Evolutionary conservation across 1,140 invertebrate species (phyloP), one percentile per base, ranked within the genome.

Genomic region (Diachasma alloeum): DNA sequence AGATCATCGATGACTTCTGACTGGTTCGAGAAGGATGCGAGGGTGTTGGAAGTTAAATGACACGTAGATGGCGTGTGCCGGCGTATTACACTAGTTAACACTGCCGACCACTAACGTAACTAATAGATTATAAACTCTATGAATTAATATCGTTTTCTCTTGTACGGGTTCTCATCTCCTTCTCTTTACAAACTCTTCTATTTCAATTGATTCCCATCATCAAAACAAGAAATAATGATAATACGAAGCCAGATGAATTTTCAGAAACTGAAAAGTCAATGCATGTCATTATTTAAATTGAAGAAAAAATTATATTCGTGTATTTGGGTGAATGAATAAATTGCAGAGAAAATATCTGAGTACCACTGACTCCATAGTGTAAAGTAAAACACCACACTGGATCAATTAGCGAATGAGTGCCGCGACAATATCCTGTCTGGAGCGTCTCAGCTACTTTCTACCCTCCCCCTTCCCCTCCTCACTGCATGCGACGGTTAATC

Each of bases 51-150:
- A 87, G 83, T 84, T 87, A 86, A 87, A 88, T 88, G 86, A 89
- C 87, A 89, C 86, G 83, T 87, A 88, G 85, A 88, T 86, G 83
- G 83, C 85, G 74, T 69, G 86, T 87, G 82, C 84, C 86, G 36
- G 36, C 4, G 15, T 85, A 87, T 88, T 88, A 88, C 79, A 85
- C 84, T 89, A 84, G 87, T 89, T 89, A 88, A 88, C 82, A 82
- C 81, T 79, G 31, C 31, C 48, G 48, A 72, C 63, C 42, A 46
- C 80, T 67, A 75, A 72, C 86, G 83, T 85, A 87, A 86, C 86
- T 88, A 89, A 89, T 89, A 89, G 83, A 90, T 88, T 87, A 85
- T 87, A 81, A 88, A 86, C 81, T 87, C 84, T 84, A 87, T 89
- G 85, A 89, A 88, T 89, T 89, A 88, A 89, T 89, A 87, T 83